Evolutionary conservation across 2,797 vertebrate species (phyloP).

Genomic region (Crocodylus rhombifer): DNA sequence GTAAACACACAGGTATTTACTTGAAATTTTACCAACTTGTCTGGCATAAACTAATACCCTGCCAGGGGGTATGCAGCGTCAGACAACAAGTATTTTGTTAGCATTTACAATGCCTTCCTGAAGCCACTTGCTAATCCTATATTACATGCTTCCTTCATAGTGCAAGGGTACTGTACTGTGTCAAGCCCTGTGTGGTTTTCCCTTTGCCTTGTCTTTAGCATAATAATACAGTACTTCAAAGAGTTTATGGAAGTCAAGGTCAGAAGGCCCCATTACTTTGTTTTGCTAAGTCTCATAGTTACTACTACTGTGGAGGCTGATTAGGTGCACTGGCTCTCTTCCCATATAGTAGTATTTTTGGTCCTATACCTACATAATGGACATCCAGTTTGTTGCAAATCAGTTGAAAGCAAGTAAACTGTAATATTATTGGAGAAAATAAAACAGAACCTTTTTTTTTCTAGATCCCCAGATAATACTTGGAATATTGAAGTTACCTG

Average conservation of each 20-base stretch:
- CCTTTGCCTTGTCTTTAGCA: background rate
- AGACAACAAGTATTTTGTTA: background rate
- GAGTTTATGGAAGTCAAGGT: background rate
- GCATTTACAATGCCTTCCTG: background rate
- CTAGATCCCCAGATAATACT: background rate
- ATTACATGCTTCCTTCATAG: background rate
- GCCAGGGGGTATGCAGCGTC: background rate
- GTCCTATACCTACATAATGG: background rate
- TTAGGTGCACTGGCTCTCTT: background rate
- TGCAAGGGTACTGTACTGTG: background rate
- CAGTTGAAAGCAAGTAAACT: background rate
- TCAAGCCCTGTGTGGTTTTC: background rate
- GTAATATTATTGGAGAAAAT: background rate
- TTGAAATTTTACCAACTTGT: slow-evolving; percentile 5
- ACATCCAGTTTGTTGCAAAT: background rate
- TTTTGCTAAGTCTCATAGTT: background rate
- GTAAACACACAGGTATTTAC: background rate
- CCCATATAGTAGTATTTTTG: background rate
- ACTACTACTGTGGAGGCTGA: background rate
- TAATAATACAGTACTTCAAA: background rate
- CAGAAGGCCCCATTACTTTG: fast-evolving
- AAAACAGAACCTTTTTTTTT: background rate
- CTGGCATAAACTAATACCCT: background rate
- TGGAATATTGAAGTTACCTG: background rate
- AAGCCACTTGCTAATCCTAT: slow-evolving; percentile 14